Percentiles rank a stretch among this genome's conserved stretches.
These are phyloP conservation scores for Formica exsecta DNA, from an alignment of 1,140 invertebrate species.

Conservation along the genomic window DNA sequence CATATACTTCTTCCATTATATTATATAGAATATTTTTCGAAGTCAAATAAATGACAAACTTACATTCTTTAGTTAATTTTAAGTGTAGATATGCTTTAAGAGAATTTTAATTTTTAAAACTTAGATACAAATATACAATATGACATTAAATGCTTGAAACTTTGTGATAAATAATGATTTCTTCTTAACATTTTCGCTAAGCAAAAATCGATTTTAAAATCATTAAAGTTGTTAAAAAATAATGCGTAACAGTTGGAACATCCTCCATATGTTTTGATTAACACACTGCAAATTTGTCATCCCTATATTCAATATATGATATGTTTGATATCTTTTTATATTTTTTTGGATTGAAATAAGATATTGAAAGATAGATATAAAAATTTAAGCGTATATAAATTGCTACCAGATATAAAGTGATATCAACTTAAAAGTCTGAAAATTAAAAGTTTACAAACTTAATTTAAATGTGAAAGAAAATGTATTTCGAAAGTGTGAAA, in stretches of 20 bases:
- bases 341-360: neutral
- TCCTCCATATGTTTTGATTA: no score
- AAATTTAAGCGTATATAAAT: neutral
- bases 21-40: neutral
- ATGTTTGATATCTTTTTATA: neutral
- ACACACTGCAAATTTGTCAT: neutral
- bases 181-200: no score
- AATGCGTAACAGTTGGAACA: no score
- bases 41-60: no score
- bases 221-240: no score
- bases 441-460: constrained; percentile 3
- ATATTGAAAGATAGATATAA: neutral
- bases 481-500: neutral
- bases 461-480: constrained; percentile 25
- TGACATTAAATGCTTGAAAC: no score
- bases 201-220: no score
- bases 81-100: no score
- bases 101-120: no score
- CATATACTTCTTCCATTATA: neutral
- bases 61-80: no score
- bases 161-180: no score
- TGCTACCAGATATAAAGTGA: neutral
- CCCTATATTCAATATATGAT: neutral
- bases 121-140: no score
- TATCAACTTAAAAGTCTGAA: constrained; percentile 21